A percentile compares a stretch with the other conserved stretches of the same genome.
Conservation (phyloP, 2,888 invertebrate species). For the Scaptomyza reducta region DNA sequence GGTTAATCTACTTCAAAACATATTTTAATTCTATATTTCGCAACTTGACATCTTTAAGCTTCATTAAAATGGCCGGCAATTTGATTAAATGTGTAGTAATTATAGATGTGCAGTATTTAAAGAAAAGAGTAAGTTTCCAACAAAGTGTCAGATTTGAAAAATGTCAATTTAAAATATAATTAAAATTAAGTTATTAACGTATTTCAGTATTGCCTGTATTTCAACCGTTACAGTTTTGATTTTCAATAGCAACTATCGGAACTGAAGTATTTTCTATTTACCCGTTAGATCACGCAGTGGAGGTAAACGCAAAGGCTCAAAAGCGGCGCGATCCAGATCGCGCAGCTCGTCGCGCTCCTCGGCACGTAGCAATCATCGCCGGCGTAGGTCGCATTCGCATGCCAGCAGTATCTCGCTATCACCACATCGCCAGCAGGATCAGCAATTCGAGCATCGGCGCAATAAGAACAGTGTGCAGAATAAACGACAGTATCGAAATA, state of each 20-base stretch:
- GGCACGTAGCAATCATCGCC: conserved; percentile 81
- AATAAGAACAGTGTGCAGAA: conserved; percentile 93
- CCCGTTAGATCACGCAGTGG: conserved; percentile 68
- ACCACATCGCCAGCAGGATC: conserved; percentile 85
- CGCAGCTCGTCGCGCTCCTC: conserved; percentile 78
- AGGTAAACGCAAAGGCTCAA: conserved; percentile 69
- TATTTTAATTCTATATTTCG: background rate
- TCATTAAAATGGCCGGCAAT: background rate
- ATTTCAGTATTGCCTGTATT: background rate
- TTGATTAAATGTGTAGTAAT: background rate
- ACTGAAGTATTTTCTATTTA: background rate
- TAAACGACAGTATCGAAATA: conserved; percentile 94
- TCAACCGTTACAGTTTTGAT: background rate
- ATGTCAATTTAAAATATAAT: background rate
- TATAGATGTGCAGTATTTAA: background rate
- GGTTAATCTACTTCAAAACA: background rate
- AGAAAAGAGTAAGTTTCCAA: background rate
- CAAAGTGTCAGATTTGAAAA: background rate
- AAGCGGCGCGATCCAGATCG: conserved; percentile 59
- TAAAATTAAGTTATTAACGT: background rate
- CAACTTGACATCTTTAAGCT: background rate
- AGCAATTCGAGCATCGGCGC: conserved; percentile 88
- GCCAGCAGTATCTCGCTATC: conserved; percentile 82
- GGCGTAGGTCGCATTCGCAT: conserved; percentile 83
- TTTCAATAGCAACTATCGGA: background rate